Conservation (phyloP, 2,797 vertebrate species). For the Neopelma chrysocephalum region DNA sequence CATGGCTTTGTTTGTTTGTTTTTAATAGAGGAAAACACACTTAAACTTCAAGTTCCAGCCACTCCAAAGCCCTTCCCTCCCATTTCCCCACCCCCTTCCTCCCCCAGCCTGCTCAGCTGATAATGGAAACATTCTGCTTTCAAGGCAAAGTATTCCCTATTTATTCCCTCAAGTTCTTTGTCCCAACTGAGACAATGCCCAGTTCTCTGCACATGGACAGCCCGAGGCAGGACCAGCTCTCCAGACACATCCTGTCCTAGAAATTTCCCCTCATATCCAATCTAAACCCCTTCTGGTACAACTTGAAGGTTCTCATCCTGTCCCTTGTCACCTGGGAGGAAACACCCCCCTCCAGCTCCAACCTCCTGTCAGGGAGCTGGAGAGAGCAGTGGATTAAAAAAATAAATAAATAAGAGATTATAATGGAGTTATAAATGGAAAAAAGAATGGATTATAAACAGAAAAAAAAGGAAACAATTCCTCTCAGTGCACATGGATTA, state of each 20-base stretch:
- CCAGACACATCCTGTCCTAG: background rate
- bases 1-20: background rate
- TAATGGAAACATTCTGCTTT: background rate
- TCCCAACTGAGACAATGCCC: background rate
- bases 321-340: background rate
- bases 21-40: background rate
- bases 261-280: background rate
- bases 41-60: background rate
- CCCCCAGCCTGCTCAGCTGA: background rate
- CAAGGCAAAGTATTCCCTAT: background rate
- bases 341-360: background rate
- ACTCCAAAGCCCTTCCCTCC: background rate
- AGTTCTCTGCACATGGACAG: background rate
- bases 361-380: background rate
- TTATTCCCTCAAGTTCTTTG: background rate
- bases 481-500: accelerated
- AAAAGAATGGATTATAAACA: background rate
- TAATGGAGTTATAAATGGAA: background rate
- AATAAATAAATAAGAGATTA: background rate
- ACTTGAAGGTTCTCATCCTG: background rate
- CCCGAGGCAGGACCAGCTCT: background rate
- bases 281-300: background rate
- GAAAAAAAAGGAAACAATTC: background rate
- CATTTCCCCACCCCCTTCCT: too few species aligned
- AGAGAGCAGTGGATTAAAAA: background rate